A percentile compares a stretch with the other conserved stretches of the same genome.
phyloP scores from a whole-genome alignment of 1,140 invertebrate species.

The Drosophila sp. region DNA sequence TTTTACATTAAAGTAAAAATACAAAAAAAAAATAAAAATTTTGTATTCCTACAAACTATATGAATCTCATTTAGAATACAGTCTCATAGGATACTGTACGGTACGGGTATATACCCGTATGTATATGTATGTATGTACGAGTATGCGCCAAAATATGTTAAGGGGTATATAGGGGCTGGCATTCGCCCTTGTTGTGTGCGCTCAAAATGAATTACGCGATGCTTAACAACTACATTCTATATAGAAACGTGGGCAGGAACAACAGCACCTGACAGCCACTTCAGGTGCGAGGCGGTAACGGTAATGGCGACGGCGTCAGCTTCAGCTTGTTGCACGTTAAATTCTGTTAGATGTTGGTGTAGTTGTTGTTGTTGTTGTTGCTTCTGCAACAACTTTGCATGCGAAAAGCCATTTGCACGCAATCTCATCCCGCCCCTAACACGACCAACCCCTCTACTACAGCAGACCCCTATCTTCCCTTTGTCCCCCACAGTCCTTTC shows the following conservation, averaged over 20 bases:
- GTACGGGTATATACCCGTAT: background rate
- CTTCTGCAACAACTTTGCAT: slow-evolving; percentile 36
- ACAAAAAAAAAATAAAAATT: too few relatives aligned
- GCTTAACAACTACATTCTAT: slow-evolving; percentile 38
- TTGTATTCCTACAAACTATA: too few relatives aligned
- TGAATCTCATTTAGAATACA: background rate
- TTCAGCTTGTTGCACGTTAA: slow-evolving; percentile 24
- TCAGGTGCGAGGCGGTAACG: slow-evolving; percentile 3
- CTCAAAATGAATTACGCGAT: slow-evolving; percentile 36
- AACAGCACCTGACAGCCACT: slow-evolving; percentile 16
- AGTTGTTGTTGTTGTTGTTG: slow-evolving; percentile 20
- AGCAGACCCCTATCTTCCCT: background rate
- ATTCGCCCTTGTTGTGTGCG: slow-evolving; percentile 13
- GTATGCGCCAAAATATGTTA: background rate
- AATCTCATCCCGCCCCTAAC: slow-evolving; percentile 29
- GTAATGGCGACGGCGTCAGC: background rate
- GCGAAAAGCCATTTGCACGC: slow-evolving; percentile 67
- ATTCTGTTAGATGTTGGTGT: slow-evolving; percentile 12
- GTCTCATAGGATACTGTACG: background rate
- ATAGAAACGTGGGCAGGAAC: background rate
- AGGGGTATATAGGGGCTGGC: background rate
- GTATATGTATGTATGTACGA: too few relatives aligned
- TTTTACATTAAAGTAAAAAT: too few relatives aligned
- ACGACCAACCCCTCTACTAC: background rate
- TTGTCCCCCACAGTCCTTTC: background rate